These are phyloP conservation scores for Hydropsyche tenuis DNA, from an alignment of 1,140 invertebrate species.

Conservation along the genomic window DNA sequence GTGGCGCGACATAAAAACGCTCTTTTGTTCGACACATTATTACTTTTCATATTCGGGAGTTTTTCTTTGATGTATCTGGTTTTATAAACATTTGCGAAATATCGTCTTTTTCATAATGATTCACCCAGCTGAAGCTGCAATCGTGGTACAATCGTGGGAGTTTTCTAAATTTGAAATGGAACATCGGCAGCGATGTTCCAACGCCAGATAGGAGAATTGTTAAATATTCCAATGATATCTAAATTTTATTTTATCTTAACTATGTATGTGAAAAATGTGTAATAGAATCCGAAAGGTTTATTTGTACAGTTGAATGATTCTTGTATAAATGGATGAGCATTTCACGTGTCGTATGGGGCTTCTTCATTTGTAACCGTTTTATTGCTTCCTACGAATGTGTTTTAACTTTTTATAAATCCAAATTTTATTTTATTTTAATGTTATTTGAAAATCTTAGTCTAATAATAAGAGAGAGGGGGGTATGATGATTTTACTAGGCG, in stretches of 20 bases:
- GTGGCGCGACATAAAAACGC: no score
- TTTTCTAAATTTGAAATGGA: constrained; percentile 27
- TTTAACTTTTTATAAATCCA: no score
- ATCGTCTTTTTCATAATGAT: constrained; percentile 3
- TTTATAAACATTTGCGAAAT: neutral
- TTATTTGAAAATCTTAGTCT: neutral
- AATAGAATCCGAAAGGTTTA: no score
- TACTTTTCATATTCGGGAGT: no score
- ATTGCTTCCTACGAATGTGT: neutral
- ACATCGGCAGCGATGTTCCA: constrained; percentile 1
- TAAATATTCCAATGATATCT: neutral
- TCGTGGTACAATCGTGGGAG: constrained; percentile 20
- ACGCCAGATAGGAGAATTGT: neutral
- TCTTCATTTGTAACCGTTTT: neutral
- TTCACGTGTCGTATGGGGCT: neutral
- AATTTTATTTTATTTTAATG: neutral
- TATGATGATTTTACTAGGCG: constrained; percentile 18
- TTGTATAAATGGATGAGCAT: neutral
- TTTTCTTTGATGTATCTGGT: no score
- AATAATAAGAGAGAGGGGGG: constrained; percentile 7
- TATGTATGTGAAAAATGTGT: no score
- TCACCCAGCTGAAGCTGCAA: constrained; percentile 23
- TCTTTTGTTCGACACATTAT: no score
- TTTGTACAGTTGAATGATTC: neutral
- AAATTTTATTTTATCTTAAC: no score